Evolutionary conservation across 2,797 vertebrate species (phyloP).

Genomic region (Loriculus beryllinus): DNA sequence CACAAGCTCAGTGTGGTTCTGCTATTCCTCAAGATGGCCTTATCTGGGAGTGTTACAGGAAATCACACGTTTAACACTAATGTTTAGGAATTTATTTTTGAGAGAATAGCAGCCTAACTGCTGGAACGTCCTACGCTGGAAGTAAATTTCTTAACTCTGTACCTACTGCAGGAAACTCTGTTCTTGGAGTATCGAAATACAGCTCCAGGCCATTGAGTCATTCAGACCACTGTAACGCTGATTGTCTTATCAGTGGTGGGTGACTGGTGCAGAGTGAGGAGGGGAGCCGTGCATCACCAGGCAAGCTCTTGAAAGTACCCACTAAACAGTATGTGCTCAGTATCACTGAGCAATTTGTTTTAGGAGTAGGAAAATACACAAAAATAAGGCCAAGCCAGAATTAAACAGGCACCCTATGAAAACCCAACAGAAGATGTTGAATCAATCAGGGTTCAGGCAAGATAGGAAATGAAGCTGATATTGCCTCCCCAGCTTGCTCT

Average conservation of each 20-base stretch:
- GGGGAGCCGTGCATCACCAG: background rate
- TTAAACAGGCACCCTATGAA: background rate
- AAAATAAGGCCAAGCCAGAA: background rate
- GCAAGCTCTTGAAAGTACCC: background rate
- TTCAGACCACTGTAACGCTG: background rate
- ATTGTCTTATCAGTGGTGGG: background rate
- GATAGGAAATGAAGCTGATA: background rate
- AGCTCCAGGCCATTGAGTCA: background rate
- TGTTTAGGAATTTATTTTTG: background rate
- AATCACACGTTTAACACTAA: background rate
- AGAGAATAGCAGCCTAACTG: background rate
- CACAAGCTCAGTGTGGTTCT: background rate
- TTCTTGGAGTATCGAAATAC: background rate
- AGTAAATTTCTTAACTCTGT: background rate
- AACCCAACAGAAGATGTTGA: background rate
- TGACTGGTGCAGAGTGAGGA: background rate
- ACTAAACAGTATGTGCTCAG: background rate
- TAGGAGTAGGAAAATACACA: background rate
- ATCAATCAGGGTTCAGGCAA: background rate
- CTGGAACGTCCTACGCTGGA: background rate
- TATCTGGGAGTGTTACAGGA: background rate
- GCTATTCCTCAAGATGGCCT: background rate
- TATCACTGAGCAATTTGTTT: background rate
- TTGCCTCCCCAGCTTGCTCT: background rate
- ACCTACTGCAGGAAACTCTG: background rate